Evolutionary conservation across 2,113 vertebrate genomes (phyloP).

Genomic region (Cochlearius cochlearius): DNA sequence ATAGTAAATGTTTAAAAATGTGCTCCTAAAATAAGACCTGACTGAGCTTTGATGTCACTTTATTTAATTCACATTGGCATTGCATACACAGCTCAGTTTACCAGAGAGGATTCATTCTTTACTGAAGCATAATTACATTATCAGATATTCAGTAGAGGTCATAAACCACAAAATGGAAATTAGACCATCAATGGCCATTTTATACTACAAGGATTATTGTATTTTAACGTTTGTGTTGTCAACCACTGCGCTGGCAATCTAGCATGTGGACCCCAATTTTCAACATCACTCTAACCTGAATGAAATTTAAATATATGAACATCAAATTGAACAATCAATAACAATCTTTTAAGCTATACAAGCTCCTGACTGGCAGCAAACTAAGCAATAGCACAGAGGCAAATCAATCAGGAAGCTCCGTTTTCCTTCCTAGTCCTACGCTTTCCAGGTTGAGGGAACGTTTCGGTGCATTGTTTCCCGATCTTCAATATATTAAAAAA

Average conservation of each 20-base stretch:
- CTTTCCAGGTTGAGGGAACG: neutral
- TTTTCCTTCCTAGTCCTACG: neutral
- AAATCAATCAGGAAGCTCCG: conserved; percentile 49
- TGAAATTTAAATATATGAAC: conserved; percentile 73
- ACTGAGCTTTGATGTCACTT: conserved; percentile 63
- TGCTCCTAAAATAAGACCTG: conserved; percentile 64
- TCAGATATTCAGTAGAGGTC: conserved; percentile 76
- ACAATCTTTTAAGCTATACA: conserved; percentile 55
- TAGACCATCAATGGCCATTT: conserved; percentile 65
- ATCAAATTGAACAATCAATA: conserved; percentile 65
- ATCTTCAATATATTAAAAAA: neutral
- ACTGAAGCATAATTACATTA: conserved; percentile 72
- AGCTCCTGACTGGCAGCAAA: conserved; percentile 53
- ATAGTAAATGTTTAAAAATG: conserved; percentile 64
- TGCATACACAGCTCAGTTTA: conserved; percentile 68
- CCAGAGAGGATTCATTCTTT: conserved; percentile 70
- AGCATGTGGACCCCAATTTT: conserved; percentile 64
- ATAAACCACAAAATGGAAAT: conserved; percentile 77
- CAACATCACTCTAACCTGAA: conserved; percentile 68
- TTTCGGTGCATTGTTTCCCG: conserved; percentile 5
- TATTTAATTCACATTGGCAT: conserved; percentile 72
- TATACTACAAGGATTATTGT: conserved; percentile 68
- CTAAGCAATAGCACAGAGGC: conserved; percentile 2
- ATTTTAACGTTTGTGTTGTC: conserved; percentile 68
- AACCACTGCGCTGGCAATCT: conserved; percentile 39